Percentiles rank a stretch among this genome's conserved stretches.
Conservation (phyloP, 2,113 vertebrate genomes). For the Platycercus adscitus region DNA sequence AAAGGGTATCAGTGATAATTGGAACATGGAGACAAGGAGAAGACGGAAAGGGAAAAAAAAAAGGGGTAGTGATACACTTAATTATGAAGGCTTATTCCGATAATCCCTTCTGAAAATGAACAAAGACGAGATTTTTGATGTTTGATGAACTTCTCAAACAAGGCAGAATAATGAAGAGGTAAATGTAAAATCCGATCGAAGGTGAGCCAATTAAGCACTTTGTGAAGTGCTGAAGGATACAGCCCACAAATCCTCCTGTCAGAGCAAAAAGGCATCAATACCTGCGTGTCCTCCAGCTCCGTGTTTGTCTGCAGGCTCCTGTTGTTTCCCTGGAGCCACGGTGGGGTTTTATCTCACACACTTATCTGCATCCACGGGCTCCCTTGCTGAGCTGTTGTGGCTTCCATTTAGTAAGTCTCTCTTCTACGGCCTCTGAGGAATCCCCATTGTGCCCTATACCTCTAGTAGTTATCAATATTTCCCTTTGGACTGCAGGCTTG, state of each 20-base stretch:
- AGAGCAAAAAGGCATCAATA: background rate
- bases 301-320: background rate
- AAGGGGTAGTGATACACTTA: conserved; percentile 62
- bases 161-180: conserved; percentile 65
- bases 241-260: conserved; percentile 38
- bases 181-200: conserved; percentile 52
- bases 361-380: background rate
- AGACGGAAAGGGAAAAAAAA: background rate
- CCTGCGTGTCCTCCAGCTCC: background rate
- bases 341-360: background rate
- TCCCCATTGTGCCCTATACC: background rate
- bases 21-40: conserved; percentile 52
- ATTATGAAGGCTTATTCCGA: conserved; percentile 64
- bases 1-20: conserved; percentile 67
- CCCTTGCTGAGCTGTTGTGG: background rate
- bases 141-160: conserved; percentile 73
- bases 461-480: conserved; percentile 52
- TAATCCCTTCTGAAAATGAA: conserved; percentile 71
- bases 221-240: conserved; percentile 27
- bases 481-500: background rate
- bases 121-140: conserved; percentile 65
- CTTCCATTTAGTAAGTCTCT: background rate
- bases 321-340: background rate
- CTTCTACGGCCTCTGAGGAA: background rate
- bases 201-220: conserved; percentile 64